Conservation (phyloP, 2,113 vertebrate genomes). For the Dendropsophus ebraccatus region DNA sequence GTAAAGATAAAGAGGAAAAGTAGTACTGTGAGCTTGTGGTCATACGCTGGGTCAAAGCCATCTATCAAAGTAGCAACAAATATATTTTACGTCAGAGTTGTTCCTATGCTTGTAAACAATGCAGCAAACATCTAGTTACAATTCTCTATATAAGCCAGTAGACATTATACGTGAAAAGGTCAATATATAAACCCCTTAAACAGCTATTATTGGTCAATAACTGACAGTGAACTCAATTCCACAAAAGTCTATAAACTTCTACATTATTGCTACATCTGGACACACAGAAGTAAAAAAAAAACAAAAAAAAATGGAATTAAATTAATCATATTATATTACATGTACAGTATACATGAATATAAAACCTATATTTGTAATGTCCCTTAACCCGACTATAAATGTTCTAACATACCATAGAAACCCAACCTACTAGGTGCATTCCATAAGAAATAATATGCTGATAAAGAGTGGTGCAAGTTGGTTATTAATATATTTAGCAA, state of each 20-base stretch:
- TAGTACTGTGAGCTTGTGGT: not conserved
- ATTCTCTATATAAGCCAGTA: not conserved
- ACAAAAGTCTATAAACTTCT: not conserved
- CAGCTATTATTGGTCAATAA: not conserved
- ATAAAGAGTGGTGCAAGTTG: too few relatives aligned
- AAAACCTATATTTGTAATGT: too few relatives aligned
- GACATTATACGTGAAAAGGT: not conserved
- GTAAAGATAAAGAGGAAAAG: constrained; percentile 16
- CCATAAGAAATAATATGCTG: too few relatives aligned
- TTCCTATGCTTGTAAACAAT: not conserved
- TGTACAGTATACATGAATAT: too few relatives aligned
- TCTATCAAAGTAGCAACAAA: constrained; percentile 12
- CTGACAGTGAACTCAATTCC: not conserved
- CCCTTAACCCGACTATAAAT: too few relatives aligned
- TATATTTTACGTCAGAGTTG: not conserved
- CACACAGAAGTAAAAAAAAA: not conserved
- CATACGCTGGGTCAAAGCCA: not conserved
- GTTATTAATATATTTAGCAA: too few relatives aligned
- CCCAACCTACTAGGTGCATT: too few relatives aligned
- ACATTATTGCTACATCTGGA: not conserved
- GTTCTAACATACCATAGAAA: too few relatives aligned
- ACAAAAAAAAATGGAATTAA: too few relatives aligned
- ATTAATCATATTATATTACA: not conserved
- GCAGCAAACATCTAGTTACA: not conserved
- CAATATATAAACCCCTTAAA: not conserved